Evolutionary conservation across 92 coral and sea anemone genomes (phyloP).

Genomic region (Ricordea florida): DNA sequence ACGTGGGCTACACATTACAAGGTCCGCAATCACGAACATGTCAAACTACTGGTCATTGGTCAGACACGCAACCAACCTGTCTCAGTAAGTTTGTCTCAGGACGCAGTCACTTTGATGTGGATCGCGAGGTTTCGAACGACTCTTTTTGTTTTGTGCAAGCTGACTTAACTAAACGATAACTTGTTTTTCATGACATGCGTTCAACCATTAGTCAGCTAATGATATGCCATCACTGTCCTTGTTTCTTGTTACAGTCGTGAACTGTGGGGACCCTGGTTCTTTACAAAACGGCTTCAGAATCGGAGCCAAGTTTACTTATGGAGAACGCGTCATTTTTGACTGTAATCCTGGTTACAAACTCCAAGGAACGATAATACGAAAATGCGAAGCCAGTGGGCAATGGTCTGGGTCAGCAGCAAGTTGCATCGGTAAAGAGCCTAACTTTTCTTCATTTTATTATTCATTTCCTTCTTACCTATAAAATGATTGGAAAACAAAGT

Average conservation of each 20-base stretch:
- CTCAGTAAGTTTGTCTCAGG: slow-evolving; percentile 87
- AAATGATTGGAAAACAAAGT: too few relatives aligned
- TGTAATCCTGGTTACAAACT: slow-evolving; percentile 94
- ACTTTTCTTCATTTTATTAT: not conserved
- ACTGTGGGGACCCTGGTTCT: slow-evolving; percentile 84
- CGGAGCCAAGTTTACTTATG: slow-evolving; percentile 81
- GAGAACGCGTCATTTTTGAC: slow-evolving; percentile 71
- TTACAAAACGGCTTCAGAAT: slow-evolving; percentile 75
- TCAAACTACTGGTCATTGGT: slow-evolving; percentile 88
- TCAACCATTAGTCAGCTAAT: too few relatives aligned
- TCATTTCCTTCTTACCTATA: not conserved
- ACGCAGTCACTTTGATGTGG: too few relatives aligned
- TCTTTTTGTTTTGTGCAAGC: too few relatives aligned
- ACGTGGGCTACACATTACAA: slow-evolving; percentile 70
- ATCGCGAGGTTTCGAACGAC: too few relatives aligned
- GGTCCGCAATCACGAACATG: slow-evolving; percentile 79
- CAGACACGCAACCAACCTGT: slow-evolving; percentile 91
- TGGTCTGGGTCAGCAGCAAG: slow-evolving; percentile 88
- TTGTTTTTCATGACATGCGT: too few relatives aligned
- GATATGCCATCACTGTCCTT: too few relatives aligned
- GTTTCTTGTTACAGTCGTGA: slow-evolving; percentile 57
- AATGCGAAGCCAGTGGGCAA: slow-evolving; percentile 78
- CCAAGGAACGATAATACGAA: slow-evolving; percentile 77
- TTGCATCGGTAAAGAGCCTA: slow-evolving; percentile 77
- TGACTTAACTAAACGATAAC: too few relatives aligned